Base-by-base conservation (phyloP, 1,140 invertebrate species). In the Notospermus geniculatus region DNA sequence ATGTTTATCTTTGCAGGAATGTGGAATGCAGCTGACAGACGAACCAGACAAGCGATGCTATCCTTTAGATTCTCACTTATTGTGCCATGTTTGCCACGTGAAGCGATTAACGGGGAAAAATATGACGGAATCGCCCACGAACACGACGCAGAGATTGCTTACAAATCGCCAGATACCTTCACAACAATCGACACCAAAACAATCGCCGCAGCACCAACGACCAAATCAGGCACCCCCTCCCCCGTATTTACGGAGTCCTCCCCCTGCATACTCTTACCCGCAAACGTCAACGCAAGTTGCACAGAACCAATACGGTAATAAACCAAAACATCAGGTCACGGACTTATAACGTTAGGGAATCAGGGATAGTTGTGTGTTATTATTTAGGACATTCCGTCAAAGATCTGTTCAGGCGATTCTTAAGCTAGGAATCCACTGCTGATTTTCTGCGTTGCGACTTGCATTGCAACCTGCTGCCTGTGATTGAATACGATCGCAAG, bases 31-130 rank as follows among this genome's bases (percentile, higher is more conserved):
- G 81, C 82, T 98, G 59, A 97, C 95, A 9, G 95, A 98, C 80
- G 95, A 98, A 77, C 91, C 94, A 1, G 94, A 97, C 74, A 96
- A 97, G 78, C 86, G 94, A 23, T 98, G 95, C 79, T 98, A 97
- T 84, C 95, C 95, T 7, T 83, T 97, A 25, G 91, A 91, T 67
- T 89, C 89, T 1, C 89, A 90, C 69, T 83, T 98, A 41, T 88
- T 96, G 81, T 98, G 95, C 77, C 88, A 92, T 41, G 86, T 87
- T 39, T 98, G 95, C 82, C 95, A 98, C 80, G 87, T 97, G 70
- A 86, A 90, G 65, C 87, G 89, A 50, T 85, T 95, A 1, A 65
- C 32, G 32, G 32, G 5, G n/a, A 50, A 50, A 27, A 50, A 50
- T 50, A 19, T n/a, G 9, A n/a, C 46, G n/a, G 46, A n/a, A n/a